Evolutionary conservation across 2,113 vertebrate genomes (phyloP), one percentile per base, ranked within the genome.

Genomic region (Eudorcas thomsonii): DNA sequence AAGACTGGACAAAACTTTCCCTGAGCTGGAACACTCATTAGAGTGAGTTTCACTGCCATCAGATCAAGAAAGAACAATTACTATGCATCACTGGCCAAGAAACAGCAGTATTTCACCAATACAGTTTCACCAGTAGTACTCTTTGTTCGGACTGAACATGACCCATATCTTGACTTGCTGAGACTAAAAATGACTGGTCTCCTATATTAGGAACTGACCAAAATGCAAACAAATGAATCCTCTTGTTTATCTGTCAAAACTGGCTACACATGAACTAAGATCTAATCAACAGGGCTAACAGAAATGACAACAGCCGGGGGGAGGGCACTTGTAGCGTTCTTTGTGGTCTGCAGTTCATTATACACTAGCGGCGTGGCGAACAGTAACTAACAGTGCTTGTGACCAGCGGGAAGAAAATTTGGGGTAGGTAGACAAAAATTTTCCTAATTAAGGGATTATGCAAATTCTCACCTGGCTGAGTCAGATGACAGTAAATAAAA

Each of bases 171-270:
- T 94, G 12, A 64, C 62, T 94, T 80, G 26, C 25, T 94, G 17
- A 52, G 16, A 86, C 36, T 62, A 90, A 94, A 74, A 7, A 92
- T 10, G 80, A 21, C 17, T 71, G 17, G 17, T 71, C 12, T 91
- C 71, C 85, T 60, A 80, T 14, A 84, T 74, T 85, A 91, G 84
- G 6, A 87, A 74, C 3, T 83, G 39, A 96, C 43, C 17, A 90
- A 96, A 96, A 88, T 19, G 16, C 77, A 86, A 93, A 92, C 83
- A 87, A 87, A 14, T 83, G 71, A 59, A 83, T 77, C 55, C n/a
- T 93, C 88, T 55, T 55, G 64, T 84, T 77, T 88, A 85, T 48
- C 59, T n/a, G 59, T 85, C 62, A 90, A 94, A 39, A 23, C 7
- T 86, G 33, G 43, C 59, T 82, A 59, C 14, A 94, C 59, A 83